A percentile compares a stretch with the other conserved stretches of the same genome.
phyloP scores from a whole-genome alignment of 2,113 vertebrate species.

The Thamnaconus septentrionalis region DNA sequence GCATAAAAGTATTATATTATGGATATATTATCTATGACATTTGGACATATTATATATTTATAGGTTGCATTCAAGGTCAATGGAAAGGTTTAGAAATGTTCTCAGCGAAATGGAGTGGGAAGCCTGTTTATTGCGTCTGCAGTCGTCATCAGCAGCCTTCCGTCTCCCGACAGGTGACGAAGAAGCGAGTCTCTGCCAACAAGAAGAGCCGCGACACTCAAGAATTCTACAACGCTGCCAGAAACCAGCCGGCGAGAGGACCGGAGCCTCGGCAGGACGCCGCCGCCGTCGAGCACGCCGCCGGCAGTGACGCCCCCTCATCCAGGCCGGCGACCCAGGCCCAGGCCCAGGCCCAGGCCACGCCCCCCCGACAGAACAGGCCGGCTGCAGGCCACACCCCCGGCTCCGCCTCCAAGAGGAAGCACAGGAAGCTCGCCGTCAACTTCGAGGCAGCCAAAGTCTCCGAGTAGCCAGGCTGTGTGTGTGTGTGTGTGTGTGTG shows the following conservation, averaged over 20 bases:
- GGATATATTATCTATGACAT: no score
- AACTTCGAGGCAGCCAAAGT: constrained; percentile 92
- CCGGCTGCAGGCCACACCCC: constrained; percentile 67
- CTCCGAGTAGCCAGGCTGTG: constrained; percentile 76
- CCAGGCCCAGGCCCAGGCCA: constrained; percentile 49
- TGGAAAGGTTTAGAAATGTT: no score
- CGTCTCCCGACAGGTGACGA: constrained; percentile 86
- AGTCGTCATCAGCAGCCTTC: background rate
- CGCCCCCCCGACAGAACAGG: constrained; percentile 63
- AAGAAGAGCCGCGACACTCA: constrained; percentile 84
- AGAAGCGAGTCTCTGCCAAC: constrained; percentile 89
- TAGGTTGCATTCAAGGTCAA: no score
- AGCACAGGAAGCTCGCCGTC: constrained; percentile 91
- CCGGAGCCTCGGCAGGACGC: constrained; percentile 12
- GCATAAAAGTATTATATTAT: no score
- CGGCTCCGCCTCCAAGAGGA: constrained; percentile 86
- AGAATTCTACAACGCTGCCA: constrained; percentile 78
- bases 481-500: background rate
- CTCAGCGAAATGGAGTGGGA: no score
- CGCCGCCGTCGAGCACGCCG: constrained; percentile 41
- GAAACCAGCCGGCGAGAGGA: constrained; percentile 48
- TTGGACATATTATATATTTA: no score
- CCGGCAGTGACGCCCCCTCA: constrained; percentile 49
- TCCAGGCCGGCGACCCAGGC: background rate
- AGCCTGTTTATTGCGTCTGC: no score